Evolutionary conservation across 53 echinoderm and acorn worm genomes (phyloP), one percentile per base, ranked within the genome.

Genomic region (Luidia sarsii): DNA sequence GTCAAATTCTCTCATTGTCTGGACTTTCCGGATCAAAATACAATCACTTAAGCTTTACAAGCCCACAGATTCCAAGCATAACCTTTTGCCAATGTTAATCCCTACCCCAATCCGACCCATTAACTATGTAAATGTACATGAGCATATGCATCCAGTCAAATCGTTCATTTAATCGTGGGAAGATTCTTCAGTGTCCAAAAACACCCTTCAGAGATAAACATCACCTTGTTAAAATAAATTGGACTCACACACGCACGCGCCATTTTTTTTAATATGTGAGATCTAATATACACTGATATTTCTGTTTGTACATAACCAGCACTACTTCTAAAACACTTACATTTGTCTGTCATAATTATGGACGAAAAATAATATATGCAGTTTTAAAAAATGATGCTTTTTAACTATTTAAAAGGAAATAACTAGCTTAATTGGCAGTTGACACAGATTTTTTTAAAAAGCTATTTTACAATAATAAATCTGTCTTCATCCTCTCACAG

Each of bases 191-290:
- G n/a, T n/a, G n/a, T n/a, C n/a, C n/a, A n/a, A n/a, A n/a, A n/a
- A n/a, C n/a, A n/a, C n/a, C n/a, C n/a, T n/a, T n/a, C 35, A 77
- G 77, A 61, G 61, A 77, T 46, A 77, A 30, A 46, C 61, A 61
- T 36, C 77, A 59, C 14, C 77, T 57, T 41, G 18, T 46, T 14
- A 77, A 43, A n/a, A n/a, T n/a, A n/a, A n/a, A 60, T 13, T 31
- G 27, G 61, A 77, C 61, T 77, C 77, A 77, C 77, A 77, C 77
- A 77, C 77, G 28, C 45, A 45, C 32, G 65, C n/a, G n/a, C n/a
- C n/a, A n/a, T n/a, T n/a, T n/a, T n/a, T n/a, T 39, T 21, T 39
- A 25, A 33, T 54, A 74, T 57, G 27, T 31, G 46, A 14, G 48
- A 77, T 60, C 77, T 77, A 77, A 10, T 36, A 61, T 77, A 77